phyloP scores from a whole-genome alignment of 1,140 invertebrate genomes.

The Ceratina australensis region DNA sequence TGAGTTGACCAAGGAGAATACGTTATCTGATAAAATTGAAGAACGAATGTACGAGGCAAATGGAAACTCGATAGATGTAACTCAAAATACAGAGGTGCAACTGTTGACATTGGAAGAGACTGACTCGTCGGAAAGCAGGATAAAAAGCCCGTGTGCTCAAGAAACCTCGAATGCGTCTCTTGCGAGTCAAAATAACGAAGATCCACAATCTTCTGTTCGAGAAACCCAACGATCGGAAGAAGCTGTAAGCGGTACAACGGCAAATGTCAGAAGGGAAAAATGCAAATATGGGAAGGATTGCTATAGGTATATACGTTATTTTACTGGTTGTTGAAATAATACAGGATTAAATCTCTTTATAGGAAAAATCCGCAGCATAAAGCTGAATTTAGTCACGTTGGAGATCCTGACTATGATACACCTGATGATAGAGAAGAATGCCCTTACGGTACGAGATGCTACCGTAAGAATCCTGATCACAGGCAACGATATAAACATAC shows the following conservation, averaged over 20 bases:
- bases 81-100: neutral
- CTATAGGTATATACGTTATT: slow-evolving; percentile 69
- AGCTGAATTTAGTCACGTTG: slow-evolving; percentile 75
- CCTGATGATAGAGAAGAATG: slow-evolving; percentile 79
- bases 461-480: slow-evolving; percentile 80
- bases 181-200: neutral
- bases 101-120: no score
- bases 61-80: neutral
- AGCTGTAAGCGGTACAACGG: neutral
- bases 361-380: slow-evolving; percentile 78
- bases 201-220: neutral
- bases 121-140: no score
- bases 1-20: neutral
- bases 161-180: neutral
- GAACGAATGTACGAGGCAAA: neutral
- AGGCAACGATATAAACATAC: slow-evolving; percentile 78
- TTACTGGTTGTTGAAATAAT: neutral
- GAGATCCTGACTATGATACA: slow-evolving; percentile 79
- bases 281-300: slow-evolving; percentile 74
- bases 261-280: slow-evolving; percentile 59
- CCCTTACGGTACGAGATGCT: slow-evolving; percentile 79
- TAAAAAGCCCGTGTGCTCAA: no score
- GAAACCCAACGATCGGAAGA: neutral
- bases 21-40: neutral
- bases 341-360: slow-evolving; percentile 26